Conservation (phyloP, 2,888 invertebrate genomes). For the Timema podura region DNA sequence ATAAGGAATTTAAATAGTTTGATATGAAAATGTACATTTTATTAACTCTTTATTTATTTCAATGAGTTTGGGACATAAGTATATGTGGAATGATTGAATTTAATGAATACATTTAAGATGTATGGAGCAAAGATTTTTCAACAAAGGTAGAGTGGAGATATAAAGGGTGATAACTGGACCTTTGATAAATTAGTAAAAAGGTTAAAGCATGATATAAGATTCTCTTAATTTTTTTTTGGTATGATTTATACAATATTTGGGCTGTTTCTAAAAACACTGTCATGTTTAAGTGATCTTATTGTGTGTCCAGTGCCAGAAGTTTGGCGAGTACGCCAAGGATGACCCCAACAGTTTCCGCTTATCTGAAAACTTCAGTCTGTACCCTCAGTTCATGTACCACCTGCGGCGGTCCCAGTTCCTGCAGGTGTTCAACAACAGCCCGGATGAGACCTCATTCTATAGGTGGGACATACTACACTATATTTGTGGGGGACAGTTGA, state of each 20-base stretch:
- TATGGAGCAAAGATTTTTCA: no score
- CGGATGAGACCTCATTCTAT: slow-evolving; percentile 98
- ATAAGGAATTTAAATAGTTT: no score
- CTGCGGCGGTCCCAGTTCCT: slow-evolving; percentile 96
- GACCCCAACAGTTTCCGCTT: slow-evolving; percentile 95
- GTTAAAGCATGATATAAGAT: background rate
- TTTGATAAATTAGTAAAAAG: no score
- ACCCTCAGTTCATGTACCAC: slow-evolving; percentile 99
- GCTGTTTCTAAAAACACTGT: background rate
- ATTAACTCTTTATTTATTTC: no score
- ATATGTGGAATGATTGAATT: no score
- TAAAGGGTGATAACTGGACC: no score
- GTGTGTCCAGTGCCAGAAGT: slow-evolving; percentile 88
- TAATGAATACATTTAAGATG: no score
- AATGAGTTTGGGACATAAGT: no score
- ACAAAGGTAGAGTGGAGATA: no score
- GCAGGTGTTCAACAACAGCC: slow-evolving; percentile 99
- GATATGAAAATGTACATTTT: no score
- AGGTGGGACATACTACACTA: slow-evolving; percentile 50
- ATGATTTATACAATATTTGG: background rate
- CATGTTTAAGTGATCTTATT: slow-evolving; percentile 13
- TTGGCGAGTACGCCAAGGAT: slow-evolving; percentile 97
- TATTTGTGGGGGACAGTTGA: no score
- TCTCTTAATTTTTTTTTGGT: background rate
- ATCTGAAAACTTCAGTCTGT: slow-evolving; percentile 94